Conservation (phyloP, 2,888 invertebrate genomes). For the Luperina nickerlii region DNA sequence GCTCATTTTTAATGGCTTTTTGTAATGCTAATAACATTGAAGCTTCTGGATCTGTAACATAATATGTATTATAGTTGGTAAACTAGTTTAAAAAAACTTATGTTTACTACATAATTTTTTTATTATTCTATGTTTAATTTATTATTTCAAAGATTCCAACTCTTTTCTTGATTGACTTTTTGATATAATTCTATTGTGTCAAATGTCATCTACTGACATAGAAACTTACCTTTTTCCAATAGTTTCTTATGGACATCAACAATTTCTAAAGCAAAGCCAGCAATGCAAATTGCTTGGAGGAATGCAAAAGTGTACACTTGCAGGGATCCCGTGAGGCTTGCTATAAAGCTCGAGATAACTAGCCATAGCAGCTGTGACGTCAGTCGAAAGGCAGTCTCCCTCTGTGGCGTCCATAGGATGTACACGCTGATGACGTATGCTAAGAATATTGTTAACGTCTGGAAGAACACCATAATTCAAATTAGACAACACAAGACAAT, state of each 20-base stretch:
- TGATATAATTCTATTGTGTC: no score
- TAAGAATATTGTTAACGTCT: constrained; percentile 92
- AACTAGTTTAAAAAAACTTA: background rate
- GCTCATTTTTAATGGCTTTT: constrained; percentile 76
- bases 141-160: background rate
- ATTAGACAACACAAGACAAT: background rate
- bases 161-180: background rate
- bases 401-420: constrained; percentile 94
- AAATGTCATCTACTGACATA: background rate
- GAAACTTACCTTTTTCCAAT: constrained; percentile 81
- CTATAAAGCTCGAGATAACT: constrained; percentile 93
- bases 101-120: background rate
- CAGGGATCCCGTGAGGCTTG: constrained; percentile 93
- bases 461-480: constrained; percentile 47
- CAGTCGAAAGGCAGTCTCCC: constrained; percentile 92
- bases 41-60: constrained; percentile 83
- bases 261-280: constrained; percentile 92
- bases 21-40: constrained; percentile 80
- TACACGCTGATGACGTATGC: constrained; percentile 93
- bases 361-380: constrained; percentile 94
- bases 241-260: constrained; percentile 89
- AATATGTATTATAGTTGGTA: background rate
- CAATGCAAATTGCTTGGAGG: constrained; percentile 91
- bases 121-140: background rate
- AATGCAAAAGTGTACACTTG: constrained; percentile 94